Percentiles rank a stretch among this genome's conserved stretches.
Evolutionary conservation across 1,140 invertebrate species (phyloP).

Genomic region (Mizuhopecten yessoensis): DNA sequence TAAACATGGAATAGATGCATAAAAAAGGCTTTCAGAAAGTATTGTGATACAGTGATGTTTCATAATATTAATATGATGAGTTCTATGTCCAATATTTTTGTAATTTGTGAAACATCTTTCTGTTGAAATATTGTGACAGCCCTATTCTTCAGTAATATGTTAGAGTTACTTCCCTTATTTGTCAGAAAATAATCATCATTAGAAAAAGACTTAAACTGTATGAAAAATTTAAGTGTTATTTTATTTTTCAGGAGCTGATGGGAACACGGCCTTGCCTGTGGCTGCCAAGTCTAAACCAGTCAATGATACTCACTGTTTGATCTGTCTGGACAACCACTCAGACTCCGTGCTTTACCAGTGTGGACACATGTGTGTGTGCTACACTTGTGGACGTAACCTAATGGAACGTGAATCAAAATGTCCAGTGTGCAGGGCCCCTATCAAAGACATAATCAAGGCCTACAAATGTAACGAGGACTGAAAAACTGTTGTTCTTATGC

Average conservation of each 20-base stretch:
- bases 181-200: too few relatives aligned
- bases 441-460: conserved; percentile 81
- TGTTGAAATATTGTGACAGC: background rate
- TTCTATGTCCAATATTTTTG: too few relatives aligned
- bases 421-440: conserved; percentile 82
- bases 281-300: conserved; percentile 66
- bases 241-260: background rate
- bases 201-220: too few relatives aligned
- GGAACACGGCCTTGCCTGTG: background rate
- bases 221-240: too few relatives aligned
- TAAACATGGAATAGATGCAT: too few relatives aligned
- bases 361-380: conserved; percentile 83
- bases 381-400: conserved; percentile 78
- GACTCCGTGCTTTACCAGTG: conserved; percentile 83
- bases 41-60: too few relatives aligned
- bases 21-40: too few relatives aligned
- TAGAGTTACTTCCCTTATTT: background rate
- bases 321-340: conserved; percentile 79
- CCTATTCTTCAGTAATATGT: background rate
- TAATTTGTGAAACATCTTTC: too few relatives aligned
- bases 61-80: too few relatives aligned
- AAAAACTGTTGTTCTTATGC: conserved; percentile 36
- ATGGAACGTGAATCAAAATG: conserved; percentile 74
- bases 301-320: conserved; percentile 79
- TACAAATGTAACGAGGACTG: conserved; percentile 78